Conservation (phyloP, 2,888 invertebrate genomes). For the Stenotaenia linearis region DNA sequence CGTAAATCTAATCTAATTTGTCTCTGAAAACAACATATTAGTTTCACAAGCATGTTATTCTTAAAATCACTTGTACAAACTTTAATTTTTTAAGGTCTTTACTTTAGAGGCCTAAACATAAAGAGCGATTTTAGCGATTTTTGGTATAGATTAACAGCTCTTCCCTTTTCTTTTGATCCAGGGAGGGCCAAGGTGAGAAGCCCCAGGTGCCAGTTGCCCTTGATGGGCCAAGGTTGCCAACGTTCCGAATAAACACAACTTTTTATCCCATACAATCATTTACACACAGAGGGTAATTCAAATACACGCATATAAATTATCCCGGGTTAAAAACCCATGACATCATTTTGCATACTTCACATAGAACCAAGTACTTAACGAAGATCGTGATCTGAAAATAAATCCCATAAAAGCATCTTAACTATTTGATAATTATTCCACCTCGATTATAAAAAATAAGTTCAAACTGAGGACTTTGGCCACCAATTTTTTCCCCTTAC, state of each 20-base stretch:
- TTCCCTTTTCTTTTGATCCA: not conserved
- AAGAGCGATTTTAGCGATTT: no score
- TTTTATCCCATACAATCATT: constrained; percentile 14
- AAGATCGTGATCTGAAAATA: not conserved
- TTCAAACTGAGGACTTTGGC: not conserved
- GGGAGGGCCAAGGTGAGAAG: constrained; percentile 24
- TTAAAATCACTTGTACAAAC: no score
- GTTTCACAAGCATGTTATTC: no score
- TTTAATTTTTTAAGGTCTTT: no score
- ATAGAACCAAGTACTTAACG: not conserved
- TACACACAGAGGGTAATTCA: not conserved
- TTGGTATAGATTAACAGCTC: not conserved
- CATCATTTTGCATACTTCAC: not conserved
- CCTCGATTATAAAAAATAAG: not conserved
- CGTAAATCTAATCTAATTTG: not conserved
- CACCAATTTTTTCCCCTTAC: not conserved
- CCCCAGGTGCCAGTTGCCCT: constrained; percentile 14
- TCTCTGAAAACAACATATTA: not conserved
- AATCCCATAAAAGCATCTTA: not conserved
- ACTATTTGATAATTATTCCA: not conserved
- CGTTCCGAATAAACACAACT: not conserved
- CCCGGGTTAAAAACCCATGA: not conserved
- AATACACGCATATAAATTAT: not conserved
- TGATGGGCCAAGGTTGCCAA: constrained; percentile 6
- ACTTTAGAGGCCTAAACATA: no score